Evolutionary conservation across 2,797 vertebrate genomes (phyloP).

Genomic region (Diplodus puntazzo): DNA sequence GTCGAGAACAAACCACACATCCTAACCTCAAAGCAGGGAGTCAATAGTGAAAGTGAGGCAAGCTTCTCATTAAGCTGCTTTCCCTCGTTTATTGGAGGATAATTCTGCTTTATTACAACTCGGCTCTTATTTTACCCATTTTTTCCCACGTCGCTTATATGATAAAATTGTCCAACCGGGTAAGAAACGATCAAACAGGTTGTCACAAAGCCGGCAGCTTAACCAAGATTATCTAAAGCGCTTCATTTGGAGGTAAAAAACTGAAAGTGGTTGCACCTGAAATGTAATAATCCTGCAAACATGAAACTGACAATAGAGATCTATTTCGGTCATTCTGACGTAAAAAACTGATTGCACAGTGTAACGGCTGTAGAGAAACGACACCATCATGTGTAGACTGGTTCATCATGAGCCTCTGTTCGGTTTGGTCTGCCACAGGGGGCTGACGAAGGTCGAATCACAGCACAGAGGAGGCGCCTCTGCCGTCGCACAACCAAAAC

Average conservation of each 20-base stretch:
- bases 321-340: too few relatives aligned
- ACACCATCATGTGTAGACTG: too few relatives aligned
- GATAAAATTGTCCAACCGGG: neutral
- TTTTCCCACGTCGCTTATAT: neutral
- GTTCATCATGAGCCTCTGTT: too few relatives aligned
- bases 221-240: neutral
- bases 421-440: too few relatives aligned
- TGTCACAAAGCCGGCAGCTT: neutral
- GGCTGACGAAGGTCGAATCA: too few relatives aligned
- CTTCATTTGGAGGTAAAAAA: neutral
- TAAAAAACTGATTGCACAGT: too few relatives aligned
- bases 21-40: slow-evolving; percentile 1
- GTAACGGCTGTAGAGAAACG: too few relatives aligned
- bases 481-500: too few relatives aligned
- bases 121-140: neutral
- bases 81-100: neutral
- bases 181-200: neutral
- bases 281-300: neutral
- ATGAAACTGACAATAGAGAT: neutral
- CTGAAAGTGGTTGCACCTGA: too few relatives aligned
- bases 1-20: neutral
- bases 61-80: slow-evolving; percentile 14
- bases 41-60: neutral
- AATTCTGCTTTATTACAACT: neutral
- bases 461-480: too few relatives aligned